Evolutionary conservation across 1,140 invertebrate species (phyloP).

Genomic region (Drosophila tsacasi): DNA sequence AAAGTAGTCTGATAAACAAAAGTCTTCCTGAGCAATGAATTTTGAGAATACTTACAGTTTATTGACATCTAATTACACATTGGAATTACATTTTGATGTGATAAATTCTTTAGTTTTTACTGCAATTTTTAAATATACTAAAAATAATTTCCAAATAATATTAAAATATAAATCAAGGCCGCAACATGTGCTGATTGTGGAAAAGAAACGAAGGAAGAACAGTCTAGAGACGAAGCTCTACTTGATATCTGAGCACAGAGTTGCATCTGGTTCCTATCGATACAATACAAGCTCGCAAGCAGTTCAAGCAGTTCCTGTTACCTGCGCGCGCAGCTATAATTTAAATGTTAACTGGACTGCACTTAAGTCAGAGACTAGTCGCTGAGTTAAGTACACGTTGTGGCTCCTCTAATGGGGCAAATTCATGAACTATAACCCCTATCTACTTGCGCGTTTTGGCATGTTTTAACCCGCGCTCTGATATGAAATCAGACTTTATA

Average conservation of each 20-base stretch:
- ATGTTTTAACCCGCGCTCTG: background rate
- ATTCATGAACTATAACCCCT: constrained; percentile 29
- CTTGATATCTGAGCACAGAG: background rate
- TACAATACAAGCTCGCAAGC: constrained; percentile 5
- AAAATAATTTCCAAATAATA: too few species aligned
- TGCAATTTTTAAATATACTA: background rate
- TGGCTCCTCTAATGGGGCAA: background rate
- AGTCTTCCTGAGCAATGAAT: background rate
- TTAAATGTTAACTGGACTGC: background rate
- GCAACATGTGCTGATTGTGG: background rate
- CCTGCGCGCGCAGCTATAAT: constrained; percentile 23
- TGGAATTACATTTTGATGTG: too few species aligned
- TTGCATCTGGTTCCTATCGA: constrained; percentile 7
- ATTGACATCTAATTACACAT: background rate
- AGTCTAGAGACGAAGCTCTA: background rate
- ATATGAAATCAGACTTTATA: constrained; percentile 15
- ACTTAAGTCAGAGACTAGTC: background rate
- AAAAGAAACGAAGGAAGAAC: background rate
- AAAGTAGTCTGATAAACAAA: background rate
- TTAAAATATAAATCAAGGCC: too few species aligned
- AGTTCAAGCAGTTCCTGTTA: constrained; percentile 27
- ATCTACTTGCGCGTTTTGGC: background rate
- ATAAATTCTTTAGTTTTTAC: background rate
- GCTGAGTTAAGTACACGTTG: background rate
- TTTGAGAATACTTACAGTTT: background rate